A percentile compares a stretch with the other conserved stretches of the same genome.
phyloP scores from a whole-genome alignment of 2,113 vertebrate species.

The Peromyscus californicus region DNA sequence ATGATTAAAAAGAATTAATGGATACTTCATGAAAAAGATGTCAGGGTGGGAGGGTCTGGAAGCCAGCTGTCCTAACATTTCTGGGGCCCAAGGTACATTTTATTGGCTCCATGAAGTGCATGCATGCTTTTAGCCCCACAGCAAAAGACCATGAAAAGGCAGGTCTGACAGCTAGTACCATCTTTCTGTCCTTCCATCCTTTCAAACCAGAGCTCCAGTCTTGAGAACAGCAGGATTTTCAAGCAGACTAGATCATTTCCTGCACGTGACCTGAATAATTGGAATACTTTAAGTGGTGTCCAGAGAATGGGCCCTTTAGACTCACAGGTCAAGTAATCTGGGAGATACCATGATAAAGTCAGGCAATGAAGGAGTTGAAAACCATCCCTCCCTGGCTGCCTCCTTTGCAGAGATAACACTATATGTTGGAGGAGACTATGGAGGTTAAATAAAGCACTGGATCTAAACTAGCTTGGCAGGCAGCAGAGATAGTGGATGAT shows the following conservation, averaged over 20 bases:
- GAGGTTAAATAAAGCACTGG: background rate
- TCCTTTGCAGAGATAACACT: background rate
- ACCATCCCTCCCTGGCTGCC: background rate
- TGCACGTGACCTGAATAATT: background rate
- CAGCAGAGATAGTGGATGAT: background rate
- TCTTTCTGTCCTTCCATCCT: constrained; percentile 63
- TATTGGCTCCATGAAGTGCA: constrained; percentile 86
- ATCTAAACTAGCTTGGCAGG: background rate
- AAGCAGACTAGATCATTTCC: background rate
- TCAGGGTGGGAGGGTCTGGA: constrained; percentile 86
- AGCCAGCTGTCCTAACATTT: constrained; percentile 90
- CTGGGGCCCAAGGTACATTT: constrained; percentile 85
- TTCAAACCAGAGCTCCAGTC: constrained; percentile 47
- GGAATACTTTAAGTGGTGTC: background rate
- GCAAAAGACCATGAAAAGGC: constrained; percentile 75
- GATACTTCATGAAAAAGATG: constrained; percentile 85
- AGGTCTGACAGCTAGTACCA: constrained; percentile 65
- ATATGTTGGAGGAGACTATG: background rate
- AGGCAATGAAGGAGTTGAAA: constrained; percentile 46
- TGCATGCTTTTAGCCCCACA: constrained; percentile 80
- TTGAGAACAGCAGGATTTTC: constrained; percentile 33
- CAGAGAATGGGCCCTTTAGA: background rate
- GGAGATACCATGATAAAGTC: background rate
- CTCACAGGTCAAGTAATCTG: background rate
- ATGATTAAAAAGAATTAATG: constrained; percentile 88